Percentiles rank a stretch among this genome's conserved stretches.
Evolutionary conservation across 2,797 vertebrate species (phyloP).

Genomic region (Hydrolagus colliei): DNA sequence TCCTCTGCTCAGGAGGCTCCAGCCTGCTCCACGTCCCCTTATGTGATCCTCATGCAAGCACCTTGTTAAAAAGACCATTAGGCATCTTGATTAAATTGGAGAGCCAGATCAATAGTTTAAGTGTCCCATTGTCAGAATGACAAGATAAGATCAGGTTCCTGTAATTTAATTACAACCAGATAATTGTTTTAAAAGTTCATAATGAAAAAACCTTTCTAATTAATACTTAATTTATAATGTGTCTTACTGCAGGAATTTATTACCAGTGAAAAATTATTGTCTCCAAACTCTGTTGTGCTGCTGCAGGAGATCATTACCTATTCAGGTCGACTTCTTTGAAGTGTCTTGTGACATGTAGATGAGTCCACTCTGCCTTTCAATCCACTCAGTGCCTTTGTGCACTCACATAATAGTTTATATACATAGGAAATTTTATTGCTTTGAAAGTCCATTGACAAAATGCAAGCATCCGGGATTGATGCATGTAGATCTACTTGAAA

Average conservation of each 20-base stretch:
- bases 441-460: neutral
- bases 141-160: neutral
- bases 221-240: neutral
- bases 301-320: neutral
- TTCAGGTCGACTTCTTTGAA: neutral
- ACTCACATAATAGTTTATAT: neutral
- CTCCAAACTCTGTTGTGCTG: neutral
- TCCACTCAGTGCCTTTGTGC: neutral
- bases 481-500: neutral
- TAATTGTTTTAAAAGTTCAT: neutral
- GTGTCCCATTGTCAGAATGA: neutral
- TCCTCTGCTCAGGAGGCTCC: no score
- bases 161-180: neutral
- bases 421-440: neutral
- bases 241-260: neutral
- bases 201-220: neutral
- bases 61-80: neutral
- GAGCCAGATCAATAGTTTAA: neutral
- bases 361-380: neutral
- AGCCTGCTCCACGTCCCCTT: no score
- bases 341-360: neutral
- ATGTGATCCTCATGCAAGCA: no score
- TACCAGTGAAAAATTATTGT: neutral
- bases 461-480: neutral
- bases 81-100: neutral